Percentiles rank a stretch among this genome's conserved stretches.
Evolutionary conservation across 2,113 vertebrate genomes (phyloP).

Genomic region (Tupaia tana): DNA sequence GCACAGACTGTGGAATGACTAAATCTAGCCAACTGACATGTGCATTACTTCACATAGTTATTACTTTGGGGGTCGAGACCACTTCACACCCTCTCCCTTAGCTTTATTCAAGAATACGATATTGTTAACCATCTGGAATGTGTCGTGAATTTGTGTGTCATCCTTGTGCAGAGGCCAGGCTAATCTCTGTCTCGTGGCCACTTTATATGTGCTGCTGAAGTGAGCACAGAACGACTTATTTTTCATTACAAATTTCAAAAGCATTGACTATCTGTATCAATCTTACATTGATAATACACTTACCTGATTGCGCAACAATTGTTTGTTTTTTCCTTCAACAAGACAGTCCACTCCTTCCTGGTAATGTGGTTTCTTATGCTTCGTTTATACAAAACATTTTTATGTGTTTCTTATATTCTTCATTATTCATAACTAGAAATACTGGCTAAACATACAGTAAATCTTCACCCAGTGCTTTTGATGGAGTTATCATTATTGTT

Average conservation of each 20-base stretch:
- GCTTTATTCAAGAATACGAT: not conserved
- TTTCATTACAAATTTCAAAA: conserved; percentile 34
- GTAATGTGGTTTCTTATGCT: not conserved
- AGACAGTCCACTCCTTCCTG: not conserved
- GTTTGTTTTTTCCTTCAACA: not conserved
- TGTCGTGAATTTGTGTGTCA: not conserved
- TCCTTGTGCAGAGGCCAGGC: not conserved
- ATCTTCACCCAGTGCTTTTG: conserved; percentile 24
- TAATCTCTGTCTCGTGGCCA: not conserved
- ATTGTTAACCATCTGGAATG: not conserved
- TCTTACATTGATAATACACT: not conserved
- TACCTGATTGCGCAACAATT: not conserved
- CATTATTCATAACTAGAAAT: conserved; percentile 12
- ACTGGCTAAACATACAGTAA: not conserved
- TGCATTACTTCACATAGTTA: not conserved
- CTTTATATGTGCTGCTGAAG: not conserved
- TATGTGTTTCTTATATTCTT: not conserved
- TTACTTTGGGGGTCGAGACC: not conserved
- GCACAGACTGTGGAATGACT: not conserved
- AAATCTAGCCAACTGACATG: not conserved
- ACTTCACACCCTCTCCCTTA: not conserved
- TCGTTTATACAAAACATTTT: not conserved
- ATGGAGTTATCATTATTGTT: conserved; percentile 35
- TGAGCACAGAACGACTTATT: not conserved
- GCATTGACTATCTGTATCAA: not conserved